Conservation (phyloP, 2,797 vertebrate species). For the Sebastes oblongus region DNA sequence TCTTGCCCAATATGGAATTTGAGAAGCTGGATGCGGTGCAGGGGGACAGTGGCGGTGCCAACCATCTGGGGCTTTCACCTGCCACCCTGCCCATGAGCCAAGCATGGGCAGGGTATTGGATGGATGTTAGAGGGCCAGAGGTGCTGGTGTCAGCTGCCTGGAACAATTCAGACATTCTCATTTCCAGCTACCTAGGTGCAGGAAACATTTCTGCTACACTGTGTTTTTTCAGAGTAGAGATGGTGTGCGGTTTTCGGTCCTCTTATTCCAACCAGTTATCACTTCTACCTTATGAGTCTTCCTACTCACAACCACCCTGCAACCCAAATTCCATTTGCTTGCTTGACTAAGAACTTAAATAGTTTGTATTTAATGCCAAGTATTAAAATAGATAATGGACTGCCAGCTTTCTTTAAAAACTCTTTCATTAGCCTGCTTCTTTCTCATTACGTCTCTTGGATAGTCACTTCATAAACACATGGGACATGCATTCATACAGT, state of each 20-base stretch:
- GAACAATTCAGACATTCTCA: constrained; percentile 23
- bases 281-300: not conserved
- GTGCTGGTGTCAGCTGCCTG: constrained; percentile 17
- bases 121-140: constrained; percentile 4
- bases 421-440: not conserved
- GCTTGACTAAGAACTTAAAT: not conserved
- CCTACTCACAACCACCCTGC: not conserved
- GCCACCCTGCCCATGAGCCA: constrained; percentile 40
- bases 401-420: not conserved
- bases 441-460: not conserved
- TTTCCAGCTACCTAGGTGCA: constrained; percentile 19
- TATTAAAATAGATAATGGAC: not conserved
- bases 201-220: not conserved
- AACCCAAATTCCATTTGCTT: not conserved
- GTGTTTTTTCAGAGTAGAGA: not conserved
- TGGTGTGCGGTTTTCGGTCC: not conserved
- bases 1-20: constrained; percentile 50
- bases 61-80: constrained; percentile 47
- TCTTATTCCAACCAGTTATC: not conserved
- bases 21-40: constrained; percentile 43
- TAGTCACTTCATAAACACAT: not conserved
- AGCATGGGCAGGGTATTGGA: too few species aligned
- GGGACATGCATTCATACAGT: not conserved
- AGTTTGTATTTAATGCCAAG: not conserved
- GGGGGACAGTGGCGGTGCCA: constrained; percentile 36